These are phyloP conservation scores for Ophraella communa DNA, from an alignment of 2,888 invertebrate species.

Conservation along the genomic window DNA sequence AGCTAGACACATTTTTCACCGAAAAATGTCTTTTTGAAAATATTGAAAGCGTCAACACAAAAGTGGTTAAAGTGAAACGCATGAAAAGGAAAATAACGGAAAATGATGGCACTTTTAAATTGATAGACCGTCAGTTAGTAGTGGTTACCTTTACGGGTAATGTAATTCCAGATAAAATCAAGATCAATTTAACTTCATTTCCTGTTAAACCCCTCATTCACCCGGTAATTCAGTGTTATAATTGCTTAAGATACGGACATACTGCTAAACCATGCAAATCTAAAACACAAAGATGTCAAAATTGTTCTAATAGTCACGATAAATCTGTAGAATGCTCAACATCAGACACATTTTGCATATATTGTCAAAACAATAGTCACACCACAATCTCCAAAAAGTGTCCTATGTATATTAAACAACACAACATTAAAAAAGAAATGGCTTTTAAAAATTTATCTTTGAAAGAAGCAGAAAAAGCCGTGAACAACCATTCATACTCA, in stretches of 20 bases:
- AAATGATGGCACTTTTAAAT: no score
- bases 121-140: neutral
- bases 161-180: no score
- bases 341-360: constrained; percentile 1
- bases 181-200: no score
- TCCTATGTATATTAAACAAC: constrained; percentile 1
- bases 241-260: neutral
- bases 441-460: neutral
- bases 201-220: neutral
- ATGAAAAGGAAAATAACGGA: no score
- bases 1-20: constrained; percentile 3
- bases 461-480: neutral
- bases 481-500: no score
- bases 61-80: neutral
- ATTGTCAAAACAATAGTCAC: neutral
- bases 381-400: constrained; percentile 4
- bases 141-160: no score
- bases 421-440: constrained; percentile 7
- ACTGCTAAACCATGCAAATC: neutral
- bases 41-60: neutral
- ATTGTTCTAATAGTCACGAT: neutral
- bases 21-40: constrained; percentile 4
- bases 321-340: neutral
- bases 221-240: constrained; percentile 2
- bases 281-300: neutral